Evolutionary conservation across 2,113 vertebrate species (phyloP), one percentile per base, ranked within the genome.

Genomic region (Etheostoma cragini): DNA sequence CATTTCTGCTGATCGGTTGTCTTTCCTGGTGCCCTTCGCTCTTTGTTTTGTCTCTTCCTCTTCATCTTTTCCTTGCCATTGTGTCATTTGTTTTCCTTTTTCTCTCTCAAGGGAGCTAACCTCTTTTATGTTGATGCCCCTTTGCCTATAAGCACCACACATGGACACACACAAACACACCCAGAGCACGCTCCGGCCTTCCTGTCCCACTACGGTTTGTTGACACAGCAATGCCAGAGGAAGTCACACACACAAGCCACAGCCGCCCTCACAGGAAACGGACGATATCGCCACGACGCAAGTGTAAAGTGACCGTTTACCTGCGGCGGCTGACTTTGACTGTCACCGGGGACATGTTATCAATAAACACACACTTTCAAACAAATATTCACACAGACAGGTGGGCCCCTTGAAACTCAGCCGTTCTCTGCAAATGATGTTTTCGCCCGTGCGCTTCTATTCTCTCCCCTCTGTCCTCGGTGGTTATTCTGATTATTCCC

Each of bases 151-250:
- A 81, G 82, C 86, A 33, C 68, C 54, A 8, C 83, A 75, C 47
- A 22, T 2, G 24, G 26, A 52, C 22, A 24, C 69, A 71, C 63
- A 42, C 54, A 45, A 70, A 50, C 71, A 1, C 76, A 42, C 56
- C 45, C 68, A 6, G 47, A 52, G 80, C 83, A 73, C 79, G 24
- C 86, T 80, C 80, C 66, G 1, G 64, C 75, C 84, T 90, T 92
- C 91, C 91, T 88, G 80, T 80, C 72, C 78, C 38, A 0, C 66
- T 78, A 16, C n/a, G 78, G 21, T 49, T 64, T 94, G 91, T 94
- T 94, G 92, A 94, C 88, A 89, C 92, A 94, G 92, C 35, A 4
- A 54, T 35, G 70, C 53, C 56, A 62, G 24, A 89, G 90, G 91
- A 94, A 92, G 88, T 89, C 75, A 0, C 87, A 22, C 82, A 50